These are phyloP conservation scores for Monopterus albus DNA, from an alignment of 2,113 vertebrate genomes.

Conservation along the genomic window DNA sequence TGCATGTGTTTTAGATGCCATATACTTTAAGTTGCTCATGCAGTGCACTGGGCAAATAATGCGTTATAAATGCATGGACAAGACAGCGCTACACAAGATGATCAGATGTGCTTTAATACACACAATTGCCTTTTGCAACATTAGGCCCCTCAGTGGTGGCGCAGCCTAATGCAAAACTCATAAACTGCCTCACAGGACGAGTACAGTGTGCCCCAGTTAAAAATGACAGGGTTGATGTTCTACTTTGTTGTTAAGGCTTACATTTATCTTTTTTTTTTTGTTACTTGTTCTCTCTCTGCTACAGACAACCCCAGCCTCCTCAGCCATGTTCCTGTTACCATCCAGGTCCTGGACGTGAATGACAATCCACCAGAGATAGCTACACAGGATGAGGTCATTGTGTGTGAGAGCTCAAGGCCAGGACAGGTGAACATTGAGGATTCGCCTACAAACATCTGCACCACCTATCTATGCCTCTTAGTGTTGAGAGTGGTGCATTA, in stretches of 20 bases:
- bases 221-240: constrained; percentile 11
- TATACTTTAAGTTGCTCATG: constrained; percentile 4
- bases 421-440: constrained; percentile 87
- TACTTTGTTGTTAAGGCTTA: constrained; percentile 23
- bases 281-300: constrained; percentile 56
- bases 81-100: constrained; percentile 6
- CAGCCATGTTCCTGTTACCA: constrained; percentile 88
- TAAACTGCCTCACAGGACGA: neutral
- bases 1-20: neutral
- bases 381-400: constrained; percentile 89
- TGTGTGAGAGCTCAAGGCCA: constrained; percentile 93
- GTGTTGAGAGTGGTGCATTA: constrained; percentile 16
- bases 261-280: constrained; percentile 33
- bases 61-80: neutral
- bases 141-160: neutral
- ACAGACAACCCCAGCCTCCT: constrained; percentile 90
- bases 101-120: constrained; percentile 38
- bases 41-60: neutral
- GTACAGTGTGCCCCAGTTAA: constrained; percentile 28
- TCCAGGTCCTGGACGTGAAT: constrained; percentile 94
- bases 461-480: constrained; percentile 31
- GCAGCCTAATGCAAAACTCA: constrained; percentile 14
- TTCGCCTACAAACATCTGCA: neutral
- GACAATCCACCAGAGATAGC: constrained; percentile 92
- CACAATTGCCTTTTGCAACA: constrained; percentile 14